A percentile compares a stretch with the other conserved stretches of the same genome.
phyloP scores from a whole-genome alignment of 2,797 vertebrate species.

The Galagoides demidoff region DNA sequence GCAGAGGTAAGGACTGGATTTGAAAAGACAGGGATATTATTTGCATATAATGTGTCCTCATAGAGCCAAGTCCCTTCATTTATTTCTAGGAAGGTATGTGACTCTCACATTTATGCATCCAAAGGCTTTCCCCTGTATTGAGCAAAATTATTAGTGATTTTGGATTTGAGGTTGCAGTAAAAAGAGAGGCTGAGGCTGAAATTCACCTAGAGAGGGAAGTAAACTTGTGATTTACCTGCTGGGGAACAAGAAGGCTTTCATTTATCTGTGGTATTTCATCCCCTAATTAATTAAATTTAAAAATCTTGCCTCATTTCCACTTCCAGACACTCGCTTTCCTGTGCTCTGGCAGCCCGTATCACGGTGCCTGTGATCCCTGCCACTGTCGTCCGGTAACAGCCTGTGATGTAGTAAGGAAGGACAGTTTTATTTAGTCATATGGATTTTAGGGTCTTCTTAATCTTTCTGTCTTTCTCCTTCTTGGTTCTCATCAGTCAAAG shows the following conservation, averaged over 20 bases:
- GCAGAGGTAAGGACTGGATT: slow-evolving; percentile 74
- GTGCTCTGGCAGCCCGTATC: background rate
- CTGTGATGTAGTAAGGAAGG: slow-evolving; percentile 63
- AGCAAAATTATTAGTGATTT: slow-evolving; percentile 78
- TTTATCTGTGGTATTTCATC: slow-evolving; percentile 74
- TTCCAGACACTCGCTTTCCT: slow-evolving; percentile 45
- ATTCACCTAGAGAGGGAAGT: slow-evolving; percentile 67
- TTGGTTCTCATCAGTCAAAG: slow-evolving; percentile 69
- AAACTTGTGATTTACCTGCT: slow-evolving; percentile 76
- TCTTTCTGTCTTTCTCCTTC: slow-evolving; percentile 74
- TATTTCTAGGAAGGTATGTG: slow-evolving; percentile 71
- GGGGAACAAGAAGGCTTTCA: slow-evolving; percentile 77
- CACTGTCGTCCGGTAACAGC: slow-evolving; percentile 52
- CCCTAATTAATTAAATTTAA: slow-evolving; percentile 82
- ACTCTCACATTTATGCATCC: slow-evolving; percentile 72
- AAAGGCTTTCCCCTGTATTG: slow-evolving; percentile 73
- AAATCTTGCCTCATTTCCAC: slow-evolving; percentile 77
- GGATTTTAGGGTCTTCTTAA: slow-evolving; percentile 69
- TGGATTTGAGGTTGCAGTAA: slow-evolving; percentile 80
- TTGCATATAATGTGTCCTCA: slow-evolving; percentile 71
- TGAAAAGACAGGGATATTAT: slow-evolving; percentile 78
- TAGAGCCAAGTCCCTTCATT: slow-evolving; percentile 71
- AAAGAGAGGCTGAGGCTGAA: slow-evolving; percentile 66
- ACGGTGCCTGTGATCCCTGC: background rate
- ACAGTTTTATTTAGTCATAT: slow-evolving; percentile 72